Conservation (phyloP, 2,888 invertebrate species). For the Aphodius sticticus region DNA sequence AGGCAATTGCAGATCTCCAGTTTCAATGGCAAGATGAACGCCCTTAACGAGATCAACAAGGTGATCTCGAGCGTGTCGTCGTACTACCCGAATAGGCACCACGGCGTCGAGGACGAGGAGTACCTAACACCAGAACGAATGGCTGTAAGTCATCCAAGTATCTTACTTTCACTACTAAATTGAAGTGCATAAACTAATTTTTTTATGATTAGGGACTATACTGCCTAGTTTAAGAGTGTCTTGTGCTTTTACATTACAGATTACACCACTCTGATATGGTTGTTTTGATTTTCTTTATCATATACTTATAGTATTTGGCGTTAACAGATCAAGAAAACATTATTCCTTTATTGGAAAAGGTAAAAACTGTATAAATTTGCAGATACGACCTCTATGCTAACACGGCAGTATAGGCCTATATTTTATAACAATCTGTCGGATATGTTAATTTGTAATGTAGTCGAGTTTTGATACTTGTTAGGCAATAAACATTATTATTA, state of each 20-base stretch:
- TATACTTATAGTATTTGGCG: too few relatives aligned
- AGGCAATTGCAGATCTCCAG: conserved; percentile 91
- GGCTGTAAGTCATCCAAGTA: conserved; percentile 73
- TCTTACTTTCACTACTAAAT: not conserved
- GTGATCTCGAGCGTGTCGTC: conserved; percentile 89
- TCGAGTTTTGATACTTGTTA: too few relatives aligned
- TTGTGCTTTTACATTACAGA: not conserved
- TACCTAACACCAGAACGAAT: conserved; percentile 94
- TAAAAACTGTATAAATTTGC: too few relatives aligned
- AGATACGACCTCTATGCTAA: too few relatives aligned
- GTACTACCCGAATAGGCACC: conserved; percentile 83
- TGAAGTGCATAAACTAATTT: too few relatives aligned
- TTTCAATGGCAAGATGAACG: conserved; percentile 99
- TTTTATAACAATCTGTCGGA: too few relatives aligned
- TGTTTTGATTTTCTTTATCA: not conserved
- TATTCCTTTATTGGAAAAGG: too few relatives aligned
- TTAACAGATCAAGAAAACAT: too few relatives aligned
- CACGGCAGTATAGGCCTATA: too few relatives aligned
- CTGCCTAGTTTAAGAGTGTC: not conserved
- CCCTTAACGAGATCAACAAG: conserved; percentile 97
- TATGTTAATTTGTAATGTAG: too few relatives aligned
- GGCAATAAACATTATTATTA: too few relatives aligned
- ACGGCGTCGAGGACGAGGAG: conserved; percentile 80
- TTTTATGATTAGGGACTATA: too few relatives aligned
- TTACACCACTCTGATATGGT: not conserved